Evolutionary conservation across 2,797 vertebrate species (phyloP).

Genomic region (Dendrocincla fuliginosa): DNA sequence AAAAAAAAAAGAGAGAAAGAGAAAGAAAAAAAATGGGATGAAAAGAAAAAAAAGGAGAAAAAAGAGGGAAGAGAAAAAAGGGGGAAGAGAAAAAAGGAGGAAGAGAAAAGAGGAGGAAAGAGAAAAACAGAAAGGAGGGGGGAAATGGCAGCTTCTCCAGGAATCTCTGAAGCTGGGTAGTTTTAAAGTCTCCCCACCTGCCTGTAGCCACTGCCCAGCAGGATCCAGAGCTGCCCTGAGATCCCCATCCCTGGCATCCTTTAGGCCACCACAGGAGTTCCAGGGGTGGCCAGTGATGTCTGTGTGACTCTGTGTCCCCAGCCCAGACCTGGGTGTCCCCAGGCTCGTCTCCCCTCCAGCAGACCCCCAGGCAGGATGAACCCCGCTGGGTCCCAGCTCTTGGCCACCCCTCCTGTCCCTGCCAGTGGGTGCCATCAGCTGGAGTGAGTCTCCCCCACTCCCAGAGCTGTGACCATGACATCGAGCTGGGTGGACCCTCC

Average conservation of each 20-base stretch:
- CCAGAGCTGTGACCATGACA: accelerated
- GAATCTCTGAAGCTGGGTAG: accelerated
- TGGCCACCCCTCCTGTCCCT: not conserved
- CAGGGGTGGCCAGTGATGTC: accelerated
- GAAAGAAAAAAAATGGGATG: too few relatives aligned
- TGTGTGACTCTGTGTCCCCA: not conserved
- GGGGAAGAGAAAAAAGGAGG: not conserved
- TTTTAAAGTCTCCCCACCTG: not conserved
- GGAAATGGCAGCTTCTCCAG: not conserved
- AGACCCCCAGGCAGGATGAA: not conserved
- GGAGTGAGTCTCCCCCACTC: accelerated
- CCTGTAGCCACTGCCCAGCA: not conserved
- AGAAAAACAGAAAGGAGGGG: not conserved
- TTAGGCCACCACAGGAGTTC: too few relatives aligned
- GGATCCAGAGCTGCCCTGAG: not conserved
- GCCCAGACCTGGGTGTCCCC: not conserved
- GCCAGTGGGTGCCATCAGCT: not conserved
- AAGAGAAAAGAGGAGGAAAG: too few relatives aligned
- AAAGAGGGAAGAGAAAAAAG: not conserved
- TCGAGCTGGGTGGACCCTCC: not conserved
- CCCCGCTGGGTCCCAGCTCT: not conserved
- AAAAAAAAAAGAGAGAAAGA: not conserved
- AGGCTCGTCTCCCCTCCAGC: not conserved
- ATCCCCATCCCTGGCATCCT: not conserved
- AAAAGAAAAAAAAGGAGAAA: not conserved